Base-by-base conservation (phyloP, 2,888 invertebrate species). In the Drosophila neoperkinsi region DNA sequence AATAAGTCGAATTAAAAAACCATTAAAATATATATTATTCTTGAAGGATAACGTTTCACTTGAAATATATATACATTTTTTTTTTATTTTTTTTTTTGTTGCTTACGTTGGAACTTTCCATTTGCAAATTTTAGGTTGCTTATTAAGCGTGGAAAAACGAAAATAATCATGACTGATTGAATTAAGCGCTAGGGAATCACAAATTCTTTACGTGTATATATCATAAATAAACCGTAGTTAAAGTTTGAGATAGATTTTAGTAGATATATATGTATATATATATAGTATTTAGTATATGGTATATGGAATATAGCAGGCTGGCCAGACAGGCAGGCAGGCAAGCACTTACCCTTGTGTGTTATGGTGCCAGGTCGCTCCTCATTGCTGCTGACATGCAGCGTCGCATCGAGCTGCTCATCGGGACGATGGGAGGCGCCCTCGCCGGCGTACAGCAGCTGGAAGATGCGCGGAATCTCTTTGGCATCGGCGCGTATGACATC, bases 401-500 rank as follows among this genome's bases (percentile, higher is more conserved):
- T 94, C 63, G 94, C 94, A 84, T 95, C 95, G 66, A 94, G 94
- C 90, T 94, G 94, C 90, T 96, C 96, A 59, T 96, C 96, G 25
- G 97, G 96, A 74, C 97, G 95, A 74, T 97, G 94, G 79, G 97
- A 97, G 94, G 98, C 98, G 62, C 99, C 99, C 94, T 99, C 99
- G 75, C 98, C 99, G 79, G 99, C 99, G 94, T 99, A 99, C 91
- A 99, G 94, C 91, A 99, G 95, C 95, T 98, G 96, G 94, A 99
- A 99, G 94, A 99, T 99, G 94, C 98, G 96, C 90, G 99, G 99
- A 94, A 99, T 98, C 95, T 99, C 99, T 96, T 98, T 98, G 94
- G 98, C 98, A 95, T 99, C 99, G 65, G 99, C 99, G 93, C 99
- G 96, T 93, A 99, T 99, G 90, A 99, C 99, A 95, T 99, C 99